Evolutionary conservation across 1,140 invertebrate genomes (phyloP), one percentile per base, ranked within the genome.

Genomic region (Calycopis cecrops): DNA sequence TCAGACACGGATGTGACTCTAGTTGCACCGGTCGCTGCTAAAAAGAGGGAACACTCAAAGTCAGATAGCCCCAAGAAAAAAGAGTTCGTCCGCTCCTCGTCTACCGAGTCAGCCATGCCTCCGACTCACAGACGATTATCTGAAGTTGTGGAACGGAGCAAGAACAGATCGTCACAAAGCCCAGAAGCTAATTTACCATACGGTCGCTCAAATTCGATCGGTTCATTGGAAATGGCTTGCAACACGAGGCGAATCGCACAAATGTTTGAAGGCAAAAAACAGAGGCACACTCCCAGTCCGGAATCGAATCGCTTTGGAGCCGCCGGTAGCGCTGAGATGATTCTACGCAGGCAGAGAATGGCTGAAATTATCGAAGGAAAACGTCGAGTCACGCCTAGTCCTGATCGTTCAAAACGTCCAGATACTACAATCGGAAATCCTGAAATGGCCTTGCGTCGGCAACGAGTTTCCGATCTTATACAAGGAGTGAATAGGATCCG

Each of bases 281-380:
- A 71, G 7, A 62, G 75, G 8, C 69, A 74, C 28, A 73, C 71
- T 0, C 66, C 70, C 0, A 76, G 72, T 47, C 75, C 75, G 0
- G 76, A 81, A 21, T 49, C 67, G 2, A 62, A 67, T 9, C 57
- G 66, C 1, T 54, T 55, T 1, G 66, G 73, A 11, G 74, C 73
- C 0, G 67, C 67, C 9, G 72, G 76, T 10, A 62, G 57, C 37
- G 68, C 69, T 1, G 79, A 80, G 40, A 82, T 80, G 68, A 58
- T 66, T 6, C 38, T 76, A 49, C 63, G 79, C 6, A 67, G 69
- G 57, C 77, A 84, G 62, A 60, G 74, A 14, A 79, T 84, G 79
- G 63, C 72, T 0, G 73, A 84, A 12, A 77, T 85, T 1, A 77
- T 85, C 7, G 79, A 83, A 60, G 82, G 79, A 0, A 80, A 80